phyloP scores from a whole-genome alignment of 2,113 vertebrate genomes.

The Phalacrocorax aristotelis region DNA sequence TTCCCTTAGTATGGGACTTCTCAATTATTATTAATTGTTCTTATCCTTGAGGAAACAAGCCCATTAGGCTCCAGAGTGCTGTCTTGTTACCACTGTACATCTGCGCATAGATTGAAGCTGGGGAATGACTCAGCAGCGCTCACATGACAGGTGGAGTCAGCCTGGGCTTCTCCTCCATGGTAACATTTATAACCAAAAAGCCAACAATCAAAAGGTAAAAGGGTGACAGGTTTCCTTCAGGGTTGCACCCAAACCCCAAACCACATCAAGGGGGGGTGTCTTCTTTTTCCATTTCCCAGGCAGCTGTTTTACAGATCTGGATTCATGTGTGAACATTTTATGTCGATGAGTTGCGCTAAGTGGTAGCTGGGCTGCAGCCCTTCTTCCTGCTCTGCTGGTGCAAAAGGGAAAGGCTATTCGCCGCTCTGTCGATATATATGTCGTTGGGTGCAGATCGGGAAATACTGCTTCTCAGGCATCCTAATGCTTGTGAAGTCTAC shows the following conservation, averaged over 20 bases:
- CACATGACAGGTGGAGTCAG: background rate
- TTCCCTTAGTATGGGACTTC: background rate
- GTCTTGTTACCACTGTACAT: background rate
- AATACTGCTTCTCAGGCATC: background rate
- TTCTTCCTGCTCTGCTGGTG: background rate
- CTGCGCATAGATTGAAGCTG: background rate
- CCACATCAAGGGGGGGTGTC: background rate
- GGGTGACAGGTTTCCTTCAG: background rate
- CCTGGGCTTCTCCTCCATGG: background rate
- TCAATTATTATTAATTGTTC: constrained; percentile 12
- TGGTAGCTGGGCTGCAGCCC: background rate
- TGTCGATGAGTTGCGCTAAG: background rate
- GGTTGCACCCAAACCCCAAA: background rate
- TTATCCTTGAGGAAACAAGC: background rate
- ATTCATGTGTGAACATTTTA: background rate
- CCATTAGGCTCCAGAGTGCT: background rate
- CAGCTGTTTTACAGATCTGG: background rate
- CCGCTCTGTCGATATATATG: background rate
- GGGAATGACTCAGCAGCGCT: background rate
- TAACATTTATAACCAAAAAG: background rate
- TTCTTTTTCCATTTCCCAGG: background rate
- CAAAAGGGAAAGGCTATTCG: background rate
- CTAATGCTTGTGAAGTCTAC: background rate
- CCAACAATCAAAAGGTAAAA: background rate
- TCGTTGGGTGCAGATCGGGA: background rate